phyloP scores from a whole-genome alignment of 2,888 invertebrate genomes.

The Polyommatus iphigenia region DNA sequence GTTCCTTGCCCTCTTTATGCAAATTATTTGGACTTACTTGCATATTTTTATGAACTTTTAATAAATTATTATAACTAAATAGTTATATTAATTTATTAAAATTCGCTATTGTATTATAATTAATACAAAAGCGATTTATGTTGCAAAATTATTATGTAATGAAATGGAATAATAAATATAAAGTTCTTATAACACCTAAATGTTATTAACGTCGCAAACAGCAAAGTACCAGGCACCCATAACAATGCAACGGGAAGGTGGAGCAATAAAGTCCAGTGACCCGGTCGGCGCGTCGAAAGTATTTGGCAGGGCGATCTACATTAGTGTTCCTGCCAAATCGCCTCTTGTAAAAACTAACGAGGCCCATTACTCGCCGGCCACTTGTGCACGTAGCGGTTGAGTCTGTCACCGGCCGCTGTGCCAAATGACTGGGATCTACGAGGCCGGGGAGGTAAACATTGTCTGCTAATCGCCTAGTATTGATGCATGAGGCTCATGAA shows the following conservation, averaged over 20 bases:
- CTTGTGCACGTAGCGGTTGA: conserved; percentile 29
- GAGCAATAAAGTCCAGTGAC: conserved; percentile 25
- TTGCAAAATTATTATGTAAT: too few species aligned
- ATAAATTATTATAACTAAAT: too few species aligned
- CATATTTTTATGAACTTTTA: not conserved
- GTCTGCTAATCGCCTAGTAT: not conserved
- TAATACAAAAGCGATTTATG: too few species aligned
- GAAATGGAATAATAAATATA: too few species aligned
- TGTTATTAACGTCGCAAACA: not conserved
- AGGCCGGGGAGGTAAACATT: conserved; percentile 7
- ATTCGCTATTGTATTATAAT: too few species aligned
- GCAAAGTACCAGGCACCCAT: not conserved
- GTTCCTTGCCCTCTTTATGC: not conserved
- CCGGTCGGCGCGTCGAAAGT: conserved; percentile 26
- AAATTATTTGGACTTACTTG: conserved; percentile 10
- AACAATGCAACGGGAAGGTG: not conserved
- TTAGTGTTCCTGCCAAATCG: conserved; percentile 30
- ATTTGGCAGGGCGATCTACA: conserved; percentile 26
- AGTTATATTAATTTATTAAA: too few species aligned
- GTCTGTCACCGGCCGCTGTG: conserved; percentile 10
- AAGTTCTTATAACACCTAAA: too few species aligned
- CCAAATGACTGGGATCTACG: conserved; percentile 13
- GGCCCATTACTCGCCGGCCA: conserved; percentile 26
- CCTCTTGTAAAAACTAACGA: conserved; percentile 31
- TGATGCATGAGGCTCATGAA: not conserved